Percentiles rank a stretch among this genome's conserved stretches.
Conservation (phyloP, 2,888 invertebrate species). For the Didymodactylos carnosus region DNA sequence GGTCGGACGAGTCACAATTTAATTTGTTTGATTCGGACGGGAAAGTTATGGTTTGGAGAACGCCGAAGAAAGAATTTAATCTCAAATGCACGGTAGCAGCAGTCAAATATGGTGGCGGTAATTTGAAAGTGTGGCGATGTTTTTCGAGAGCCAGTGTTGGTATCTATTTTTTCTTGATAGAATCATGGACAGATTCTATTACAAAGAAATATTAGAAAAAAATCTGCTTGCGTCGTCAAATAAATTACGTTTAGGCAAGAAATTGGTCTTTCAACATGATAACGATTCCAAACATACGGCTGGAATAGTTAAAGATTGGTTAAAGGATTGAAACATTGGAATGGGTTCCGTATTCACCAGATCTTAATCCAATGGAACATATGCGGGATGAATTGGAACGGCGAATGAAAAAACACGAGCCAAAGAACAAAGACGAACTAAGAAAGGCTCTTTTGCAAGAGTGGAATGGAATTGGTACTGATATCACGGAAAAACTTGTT, state of each 20-base stretch:
- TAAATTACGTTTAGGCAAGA: not conserved
- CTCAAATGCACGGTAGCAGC: not conserved
- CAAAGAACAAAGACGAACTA: not conserved
- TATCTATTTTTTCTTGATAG: slow-evolving; percentile 9
- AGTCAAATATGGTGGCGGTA: not conserved
- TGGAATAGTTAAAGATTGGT: not conserved
- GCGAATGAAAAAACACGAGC: not conserved
- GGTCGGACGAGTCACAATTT: not conserved
- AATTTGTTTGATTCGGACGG: not conserved
- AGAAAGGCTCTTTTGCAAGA: not conserved
- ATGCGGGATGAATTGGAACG: not conserved
- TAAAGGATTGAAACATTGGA: not conserved
- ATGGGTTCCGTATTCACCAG: not conserved
- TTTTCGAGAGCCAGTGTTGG: slow-evolving; percentile 13
- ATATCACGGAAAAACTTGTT: not conserved
- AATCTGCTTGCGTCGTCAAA: not conserved
- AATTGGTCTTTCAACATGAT: not conserved
- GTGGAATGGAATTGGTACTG: not conserved
- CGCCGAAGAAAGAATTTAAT: not conserved
- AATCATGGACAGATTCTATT: slow-evolving; percentile 8
- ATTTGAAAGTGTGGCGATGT: slow-evolving; percentile 4
- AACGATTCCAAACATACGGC: not conserved
- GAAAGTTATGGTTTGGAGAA: not conserved
- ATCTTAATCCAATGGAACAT: not conserved
- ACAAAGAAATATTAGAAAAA: not conserved